Evolutionary conservation across 1,140 invertebrate genomes (phyloP).

Genomic region (Neodiprion pinetum): DNA sequence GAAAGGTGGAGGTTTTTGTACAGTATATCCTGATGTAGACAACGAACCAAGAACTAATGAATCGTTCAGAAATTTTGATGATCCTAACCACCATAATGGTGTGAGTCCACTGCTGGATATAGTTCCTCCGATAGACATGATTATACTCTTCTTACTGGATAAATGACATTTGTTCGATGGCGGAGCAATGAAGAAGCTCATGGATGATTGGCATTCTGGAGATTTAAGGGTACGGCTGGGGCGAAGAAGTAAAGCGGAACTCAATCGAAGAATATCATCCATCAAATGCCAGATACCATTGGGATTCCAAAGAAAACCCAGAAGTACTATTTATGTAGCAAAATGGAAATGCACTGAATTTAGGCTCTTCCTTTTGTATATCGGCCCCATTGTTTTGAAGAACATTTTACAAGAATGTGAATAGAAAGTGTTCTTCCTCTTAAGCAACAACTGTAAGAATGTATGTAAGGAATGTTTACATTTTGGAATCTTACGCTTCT

Average conservation of each 20-base stretch:
- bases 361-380: conserved; percentile 8
- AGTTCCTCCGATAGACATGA: conserved; percentile 15
- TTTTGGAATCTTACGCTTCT: too few relatives aligned
- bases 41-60: conserved; percentile 14
- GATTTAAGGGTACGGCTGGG: neutral
- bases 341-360: neutral
- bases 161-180: conserved; percentile 22
- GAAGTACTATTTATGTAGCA: neutral
- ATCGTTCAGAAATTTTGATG: conserved; percentile 13
- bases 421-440: too few relatives aligned
- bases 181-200: conserved; percentile 10
- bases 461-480: too few relatives aligned
- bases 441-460: too few relatives aligned
- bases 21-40: neutral
- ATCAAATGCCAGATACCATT: neutral
- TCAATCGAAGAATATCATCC: neutral
- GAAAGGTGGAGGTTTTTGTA: neutral
- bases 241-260: neutral
- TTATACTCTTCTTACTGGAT: conserved; percentile 18
- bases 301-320: neutral
- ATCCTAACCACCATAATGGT: conserved; percentile 24
- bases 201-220: neutral
- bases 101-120: conserved; percentile 14
- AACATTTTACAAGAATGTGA: too few relatives aligned
- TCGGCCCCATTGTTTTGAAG: conserved; percentile 12